A percentile compares a stretch with the other conserved stretches of the same genome.
Evolutionary conservation across 2,113 vertebrate species (phyloP).

Genomic region (Dipodomys ordii): DNA sequence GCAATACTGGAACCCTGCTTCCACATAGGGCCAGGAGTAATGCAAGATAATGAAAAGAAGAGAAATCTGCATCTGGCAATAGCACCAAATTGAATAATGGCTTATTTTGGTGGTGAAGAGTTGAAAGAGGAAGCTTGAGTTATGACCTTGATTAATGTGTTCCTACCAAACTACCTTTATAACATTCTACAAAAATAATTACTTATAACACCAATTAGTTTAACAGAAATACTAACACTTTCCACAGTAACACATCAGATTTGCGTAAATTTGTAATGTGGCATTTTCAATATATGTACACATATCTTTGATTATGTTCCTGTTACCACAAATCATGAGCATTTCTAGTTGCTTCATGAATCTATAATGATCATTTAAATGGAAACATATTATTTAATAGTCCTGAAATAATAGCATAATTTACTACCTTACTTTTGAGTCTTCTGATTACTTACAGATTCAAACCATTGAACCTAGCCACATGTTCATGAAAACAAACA

Average conservation of each 20-base stretch:
- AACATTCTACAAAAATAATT: no score
- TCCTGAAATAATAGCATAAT: neutral
- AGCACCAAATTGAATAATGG: neutral
- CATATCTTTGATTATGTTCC: no score
- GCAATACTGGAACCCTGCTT: no score
- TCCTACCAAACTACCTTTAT: no score
- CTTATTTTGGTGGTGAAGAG: neutral
- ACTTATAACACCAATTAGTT: no score
- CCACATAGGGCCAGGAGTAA: neutral
- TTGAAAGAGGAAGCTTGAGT: neutral
- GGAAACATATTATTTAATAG: neutral
- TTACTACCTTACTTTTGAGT: neutral
- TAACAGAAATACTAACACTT: no score
- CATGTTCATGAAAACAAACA: neutral
- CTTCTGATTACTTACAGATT: neutral
- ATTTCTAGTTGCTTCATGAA: no score
- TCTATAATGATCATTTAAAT: neutral
- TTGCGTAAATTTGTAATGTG: no score
- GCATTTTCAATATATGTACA: no score
- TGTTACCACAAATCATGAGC: no score
- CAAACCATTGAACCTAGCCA: no score
- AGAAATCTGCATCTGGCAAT: neutral
- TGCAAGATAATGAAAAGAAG: neutral
- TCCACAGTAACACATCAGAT: no score
- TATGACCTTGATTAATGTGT: neutral